Base-by-base conservation (phyloP, 2,888 invertebrate genomes). In the Ramazzottius varieornatus region DNA sequence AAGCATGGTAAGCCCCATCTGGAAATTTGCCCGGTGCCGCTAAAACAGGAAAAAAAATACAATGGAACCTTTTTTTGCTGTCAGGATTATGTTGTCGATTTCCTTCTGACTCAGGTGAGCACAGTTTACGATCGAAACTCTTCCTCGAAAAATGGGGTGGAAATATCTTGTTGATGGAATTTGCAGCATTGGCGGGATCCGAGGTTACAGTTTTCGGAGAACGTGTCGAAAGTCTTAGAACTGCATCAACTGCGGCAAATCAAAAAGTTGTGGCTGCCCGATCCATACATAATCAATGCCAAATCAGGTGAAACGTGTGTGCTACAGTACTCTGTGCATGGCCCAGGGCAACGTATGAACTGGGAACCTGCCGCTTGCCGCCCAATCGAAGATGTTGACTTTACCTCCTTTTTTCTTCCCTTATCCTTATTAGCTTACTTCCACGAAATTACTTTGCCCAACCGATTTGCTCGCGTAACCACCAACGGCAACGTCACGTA, bases 381-480 rank as follows among this genome's bases (percentile, higher is more conserved):
- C n/a, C n/a, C n/a, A n/a, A n/a, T n/a, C n/a, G n/a, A n/a, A n/a
- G n/a, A n/a, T n/a, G n/a, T n/a, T n/a, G n/a, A n/a, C n/a, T n/a
- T n/a, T n/a, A n/a, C n/a, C n/a, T n/a, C n/a, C n/a, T n/a, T n/a
- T n/a, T n/a, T n/a, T n/a, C n/a, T n/a, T 40, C 20, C 40, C 40
- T 40, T 40, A 13, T 40, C 20, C 20, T 40, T 20, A 8, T 8
- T 29, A 54, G 66, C 66, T 46, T 63, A 66, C 46, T 66, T 66
- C 40, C 66, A 66, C 33, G 66, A 66, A 46, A 46, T 66, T 20
- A 66, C 66, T 32, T 46, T 67, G 29, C 66, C 66, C 1, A 66
- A 66, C 29, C 66, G 66, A 16, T 66, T 66, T 33, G 54, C 65
- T n/a, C 65, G 66, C 29, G 54, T 66, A 29, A 54, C 66, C 4